phyloP scores from a whole-genome alignment of 2,888 invertebrate genomes.

The Electrophaes corylata region DNA sequence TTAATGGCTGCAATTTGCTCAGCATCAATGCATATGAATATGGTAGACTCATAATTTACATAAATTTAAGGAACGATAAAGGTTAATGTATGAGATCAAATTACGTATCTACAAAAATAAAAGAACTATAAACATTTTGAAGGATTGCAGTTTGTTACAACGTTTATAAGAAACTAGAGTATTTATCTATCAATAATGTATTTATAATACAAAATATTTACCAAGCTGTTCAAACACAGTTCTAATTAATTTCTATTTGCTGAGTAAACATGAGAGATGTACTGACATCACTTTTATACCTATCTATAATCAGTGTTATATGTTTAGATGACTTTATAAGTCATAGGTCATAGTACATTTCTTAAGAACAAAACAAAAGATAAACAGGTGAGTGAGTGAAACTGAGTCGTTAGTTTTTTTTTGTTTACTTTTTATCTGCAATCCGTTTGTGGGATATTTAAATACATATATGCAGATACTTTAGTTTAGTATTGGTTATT shows the following conservation, averaged over 20 bases:
- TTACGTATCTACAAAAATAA: too few relatives aligned
- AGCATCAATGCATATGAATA: too few relatives aligned
- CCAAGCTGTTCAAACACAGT: slow-evolving; percentile 5
- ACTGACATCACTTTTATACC: neutral
- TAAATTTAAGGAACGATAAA: too few relatives aligned
- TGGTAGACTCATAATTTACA: too few relatives aligned
- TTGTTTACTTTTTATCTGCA: too few relatives aligned
- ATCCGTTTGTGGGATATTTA: too few relatives aligned
- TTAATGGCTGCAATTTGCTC: too few relatives aligned
- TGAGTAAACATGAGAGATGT: slow-evolving; percentile 4
- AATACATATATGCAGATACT: too few relatives aligned
- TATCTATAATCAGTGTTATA: neutral
- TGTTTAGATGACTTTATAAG: neutral
- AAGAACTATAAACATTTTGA: too few relatives aligned
- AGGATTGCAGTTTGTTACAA: neutral
- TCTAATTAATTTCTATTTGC: slow-evolving; percentile 6
- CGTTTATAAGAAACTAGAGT: neutral
- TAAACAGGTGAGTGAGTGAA: neutral
- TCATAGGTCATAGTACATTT: slow-evolving; percentile 3
- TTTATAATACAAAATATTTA: slow-evolving; percentile 8
- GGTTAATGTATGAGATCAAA: too few relatives aligned
- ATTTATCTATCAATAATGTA: neutral
- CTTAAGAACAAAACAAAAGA: slow-evolving; percentile 3
- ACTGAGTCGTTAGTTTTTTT: neutral
- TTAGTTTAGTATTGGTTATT: too few relatives aligned